Evolutionary conservation across 2,113 vertebrate genomes (phyloP).

Genomic region (Misgurnus anguillicaudatus): DNA sequence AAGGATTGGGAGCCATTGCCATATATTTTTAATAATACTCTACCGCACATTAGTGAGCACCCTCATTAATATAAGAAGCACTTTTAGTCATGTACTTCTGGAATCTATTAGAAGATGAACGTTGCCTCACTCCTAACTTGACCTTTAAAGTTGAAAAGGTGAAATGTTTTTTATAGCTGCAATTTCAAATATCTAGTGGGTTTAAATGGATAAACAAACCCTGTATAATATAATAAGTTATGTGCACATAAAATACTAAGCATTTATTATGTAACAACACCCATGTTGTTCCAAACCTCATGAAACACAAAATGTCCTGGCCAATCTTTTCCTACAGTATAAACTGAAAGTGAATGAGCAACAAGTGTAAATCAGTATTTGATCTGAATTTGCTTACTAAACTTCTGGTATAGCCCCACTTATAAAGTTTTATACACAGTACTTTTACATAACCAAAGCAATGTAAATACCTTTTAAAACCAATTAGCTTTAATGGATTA

Average conservation of each 20-base stretch:
- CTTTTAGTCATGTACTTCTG: no score
- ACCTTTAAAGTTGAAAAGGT: neutral
- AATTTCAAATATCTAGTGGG: neutral
- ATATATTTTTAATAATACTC: no score
- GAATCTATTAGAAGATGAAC: neutral
- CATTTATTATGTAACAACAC: no score
- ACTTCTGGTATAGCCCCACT: neutral
- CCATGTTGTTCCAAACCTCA: no score
- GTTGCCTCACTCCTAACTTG: neutral
- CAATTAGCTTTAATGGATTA: conserved; percentile 2
- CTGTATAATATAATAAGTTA: neutral
- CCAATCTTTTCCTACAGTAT: no score
- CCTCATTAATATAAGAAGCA: no score
- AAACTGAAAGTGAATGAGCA: neutral
- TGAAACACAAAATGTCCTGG: no score
- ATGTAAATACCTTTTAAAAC: neutral
- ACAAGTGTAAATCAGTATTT: conserved; percentile 19
- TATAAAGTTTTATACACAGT: neutral
- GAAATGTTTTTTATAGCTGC: neutral
- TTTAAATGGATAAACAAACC: neutral
- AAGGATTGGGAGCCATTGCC: no score
- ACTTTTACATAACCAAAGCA: neutral
- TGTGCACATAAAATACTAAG: no score
- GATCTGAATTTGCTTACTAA: neutral
- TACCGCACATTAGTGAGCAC: no score